Evolutionary conservation across 1,140 invertebrate genomes (phyloP).

Genomic region (Sinonovacula constricta): DNA sequence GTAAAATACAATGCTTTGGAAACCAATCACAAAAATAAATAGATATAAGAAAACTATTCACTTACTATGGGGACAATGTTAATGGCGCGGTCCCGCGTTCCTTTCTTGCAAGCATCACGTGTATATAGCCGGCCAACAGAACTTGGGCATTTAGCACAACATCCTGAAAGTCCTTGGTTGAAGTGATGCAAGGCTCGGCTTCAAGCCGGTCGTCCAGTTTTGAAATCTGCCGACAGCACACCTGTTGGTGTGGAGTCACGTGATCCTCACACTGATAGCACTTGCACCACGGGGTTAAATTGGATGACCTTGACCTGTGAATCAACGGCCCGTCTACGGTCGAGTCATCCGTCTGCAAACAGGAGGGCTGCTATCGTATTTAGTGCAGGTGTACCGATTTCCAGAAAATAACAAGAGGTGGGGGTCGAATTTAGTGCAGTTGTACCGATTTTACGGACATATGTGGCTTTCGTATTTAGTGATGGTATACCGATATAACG

Average conservation of each 20-base stretch:
- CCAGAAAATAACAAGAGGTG: too few relatives aligned
- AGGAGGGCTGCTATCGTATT: constrained; percentile 60
- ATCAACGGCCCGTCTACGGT: constrained; percentile 59
- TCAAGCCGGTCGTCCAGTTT: constrained; percentile 52
- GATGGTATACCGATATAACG: too few relatives aligned
- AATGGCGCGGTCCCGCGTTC: constrained; percentile 58
- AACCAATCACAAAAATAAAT: not conserved
- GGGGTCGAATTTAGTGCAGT: too few relatives aligned
- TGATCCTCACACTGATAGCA: constrained; percentile 61
- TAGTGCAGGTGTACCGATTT: constrained; percentile 61
- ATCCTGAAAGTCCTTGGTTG: constrained; percentile 60
- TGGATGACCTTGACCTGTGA: constrained; percentile 44
- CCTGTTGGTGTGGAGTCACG: constrained; percentile 43
- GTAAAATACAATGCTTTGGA: too few relatives aligned
- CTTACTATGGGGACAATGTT: constrained; percentile 60
- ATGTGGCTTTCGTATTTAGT: too few relatives aligned
- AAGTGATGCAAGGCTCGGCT: constrained; percentile 55
- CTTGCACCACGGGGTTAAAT: constrained; percentile 56
- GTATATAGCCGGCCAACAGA: constrained; percentile 60
- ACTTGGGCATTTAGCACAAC: constrained; percentile 63
- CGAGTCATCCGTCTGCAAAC: constrained; percentile 63
- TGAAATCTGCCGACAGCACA: constrained; percentile 59
- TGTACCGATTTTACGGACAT: too few relatives aligned
- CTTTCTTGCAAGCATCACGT: constrained; percentile 59
- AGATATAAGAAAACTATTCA: not conserved